Evolutionary conservation across 2,888 invertebrate genomes (phyloP), one percentile per base, ranked within the genome.

Genomic region (Cheiracanthium punctorium): DNA sequence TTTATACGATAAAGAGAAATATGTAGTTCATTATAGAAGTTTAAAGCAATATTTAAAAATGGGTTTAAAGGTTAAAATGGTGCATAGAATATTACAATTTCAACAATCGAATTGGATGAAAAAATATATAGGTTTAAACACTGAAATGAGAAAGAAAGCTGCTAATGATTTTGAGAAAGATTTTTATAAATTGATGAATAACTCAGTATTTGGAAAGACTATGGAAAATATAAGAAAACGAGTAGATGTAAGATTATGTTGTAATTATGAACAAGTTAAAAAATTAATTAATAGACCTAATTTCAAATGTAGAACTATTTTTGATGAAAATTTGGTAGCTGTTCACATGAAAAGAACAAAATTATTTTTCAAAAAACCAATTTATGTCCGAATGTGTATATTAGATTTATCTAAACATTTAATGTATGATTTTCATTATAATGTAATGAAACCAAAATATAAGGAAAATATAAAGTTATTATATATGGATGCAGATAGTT

Each of bases 401-500:
- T 69, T 90, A n/a, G 90, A 91, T 65, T 48, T 90, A 7, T 89
- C 88, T 5, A 91, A 91, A 82, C 30, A 69, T 1, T 74, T 89
- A n/a, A 91, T 91, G 91, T 90, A 89, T 64, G 67, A 80, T 14
- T 88, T 88, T 37, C 80, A 88, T 32, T 90, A 89, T 72, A 75
- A 89, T 24, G n/a, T 32, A 4, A 87, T 90, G 43, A 90, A 89
- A 43, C 80, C 43, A 37, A 33, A 85, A 72, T 67, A 67, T 67
- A 88, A 80, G n/a, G 48, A 86, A 20, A 84, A 89, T 28, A 81
- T 89, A 33, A 52, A 87, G 32, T 72, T 90, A 29, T 80, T 88
- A 28, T 90, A 90, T 82, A 90, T n/a, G n/a, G n/a, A n/a, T n/a
- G n/a, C n/a, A n/a, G n/a, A n/a, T n/a, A n/a, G n/a, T n/a, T n/a